Base-by-base conservation (phyloP, 2,113 vertebrate genomes). In the Colaptes auratus region DNA sequence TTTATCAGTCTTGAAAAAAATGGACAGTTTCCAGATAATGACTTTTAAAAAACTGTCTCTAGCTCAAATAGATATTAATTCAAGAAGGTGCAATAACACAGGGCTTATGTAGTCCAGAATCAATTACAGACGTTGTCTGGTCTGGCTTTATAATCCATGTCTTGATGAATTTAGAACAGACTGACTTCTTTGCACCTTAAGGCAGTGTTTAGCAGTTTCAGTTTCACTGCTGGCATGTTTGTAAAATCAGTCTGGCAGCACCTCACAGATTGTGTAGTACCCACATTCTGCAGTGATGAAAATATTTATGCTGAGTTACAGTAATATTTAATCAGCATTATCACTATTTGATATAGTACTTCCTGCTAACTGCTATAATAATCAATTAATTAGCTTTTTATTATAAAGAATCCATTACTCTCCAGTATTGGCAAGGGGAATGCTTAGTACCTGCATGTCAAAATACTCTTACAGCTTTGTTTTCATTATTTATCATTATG, bases 331-430 rank as follows among this genome's bases (percentile, higher is more conserved):
- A 88, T 58, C 82, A 78, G 58, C 39, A 20, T 35, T 69, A 65
- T 71, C 50, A 14, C 24, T 21, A 10, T n/a, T 81, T 88, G 84
- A 58, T 89, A 15, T 19, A 63, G 25, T 50, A 76, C 39, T 61
- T 76, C n/a, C 24, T 78, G 55, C 77, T 82, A 79, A 58, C 70
- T 59, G 52, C 28, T 56, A 8, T 6, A n/a, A 46, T 91, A 86
- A 89, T 92, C 81, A 79, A 76, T 76, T 88, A 82, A 89, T 89
- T 93, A 93, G 66, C 46, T 59, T 74, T 82, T 88, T 73, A 65
- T 79, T 76, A 30, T 50, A 59, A 75, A 82, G 78, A 66, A 76
- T 42, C 75, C 44, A 28, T 95, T 95, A 52, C 28, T 85, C 16
- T 73, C 18, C 44, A 27, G 31, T 73, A 87, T 27, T 95, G 94